Conservation (phyloP, 2,888 invertebrate species). For the Hirtodrosophila trivittata region DNA sequence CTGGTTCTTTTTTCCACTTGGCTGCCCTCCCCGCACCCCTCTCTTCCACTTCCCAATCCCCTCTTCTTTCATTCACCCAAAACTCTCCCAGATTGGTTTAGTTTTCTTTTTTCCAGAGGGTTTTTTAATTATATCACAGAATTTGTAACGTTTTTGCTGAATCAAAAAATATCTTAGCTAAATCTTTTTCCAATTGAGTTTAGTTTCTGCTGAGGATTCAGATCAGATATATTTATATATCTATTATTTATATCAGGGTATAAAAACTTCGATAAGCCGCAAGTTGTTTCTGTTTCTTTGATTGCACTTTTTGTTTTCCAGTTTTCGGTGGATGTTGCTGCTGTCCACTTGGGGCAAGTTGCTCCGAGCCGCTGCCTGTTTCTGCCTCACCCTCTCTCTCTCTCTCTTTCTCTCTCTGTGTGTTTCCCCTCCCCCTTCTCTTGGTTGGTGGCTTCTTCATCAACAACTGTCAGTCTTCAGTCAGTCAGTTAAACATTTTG, state of each 20-base stretch:
- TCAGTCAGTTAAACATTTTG: conserved; percentile 47
- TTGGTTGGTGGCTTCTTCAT: conserved; percentile 43
- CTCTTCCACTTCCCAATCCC: neutral
- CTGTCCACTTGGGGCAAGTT: conserved; percentile 17
- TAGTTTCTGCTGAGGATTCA: no score
- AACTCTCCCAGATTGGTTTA: conserved; percentile 46
- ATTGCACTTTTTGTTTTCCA: conserved; percentile 15
- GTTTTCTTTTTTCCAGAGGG: no score
- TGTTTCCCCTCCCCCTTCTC: conserved; percentile 10
- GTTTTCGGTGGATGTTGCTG: conserved; percentile 27
- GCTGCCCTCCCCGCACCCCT: conserved; percentile 20
- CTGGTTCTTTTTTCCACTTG: conserved; percentile 39
- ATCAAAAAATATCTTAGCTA: no score
- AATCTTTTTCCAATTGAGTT: no score
- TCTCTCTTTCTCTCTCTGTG: no score
- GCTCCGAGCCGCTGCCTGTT: neutral
- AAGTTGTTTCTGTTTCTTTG: no score
- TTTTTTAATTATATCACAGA: no score
- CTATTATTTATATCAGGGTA: no score
- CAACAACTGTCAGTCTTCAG: conserved; percentile 63
- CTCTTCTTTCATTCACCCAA: conserved; percentile 15
- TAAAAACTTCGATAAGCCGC: no score
- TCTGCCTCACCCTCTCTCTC: neutral
- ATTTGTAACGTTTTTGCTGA: no score
- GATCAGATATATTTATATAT: no score